A percentile compares a stretch with the other conserved stretches of the same genome.
These are phyloP conservation scores for Zaprionus ornatus DNA, from an alignment of 1,140 invertebrate genomes.

Conservation along the genomic window DNA sequence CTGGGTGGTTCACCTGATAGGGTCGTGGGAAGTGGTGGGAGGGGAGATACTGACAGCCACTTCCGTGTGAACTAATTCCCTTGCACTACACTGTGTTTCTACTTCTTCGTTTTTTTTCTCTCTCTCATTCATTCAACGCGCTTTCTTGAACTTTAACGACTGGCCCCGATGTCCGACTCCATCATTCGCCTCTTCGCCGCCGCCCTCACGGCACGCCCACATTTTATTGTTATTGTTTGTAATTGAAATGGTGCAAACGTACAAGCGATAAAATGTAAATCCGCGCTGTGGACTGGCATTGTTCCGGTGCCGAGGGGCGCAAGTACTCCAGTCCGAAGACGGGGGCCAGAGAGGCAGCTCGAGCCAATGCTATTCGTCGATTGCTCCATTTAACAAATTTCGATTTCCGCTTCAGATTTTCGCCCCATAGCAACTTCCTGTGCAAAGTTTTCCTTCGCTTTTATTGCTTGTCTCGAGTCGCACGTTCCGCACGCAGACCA, in stretches of 20 bases:
- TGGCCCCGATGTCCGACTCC: conserved; percentile 4
- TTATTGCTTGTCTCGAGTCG: conserved; percentile 62
- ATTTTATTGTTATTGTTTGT: conserved; percentile 82
- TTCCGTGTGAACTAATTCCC: conserved; percentile 81
- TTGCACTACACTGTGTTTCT: conserved; percentile 60
- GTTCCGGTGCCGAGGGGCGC: not conserved
- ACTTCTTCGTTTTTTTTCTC: conserved; percentile 15
- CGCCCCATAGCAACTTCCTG: conserved; percentile 67
- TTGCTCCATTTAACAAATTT: conserved; percentile 83
- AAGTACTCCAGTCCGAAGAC: not conserved
- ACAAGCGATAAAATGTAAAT: conserved; percentile 82
- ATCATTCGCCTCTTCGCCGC: not conserved
- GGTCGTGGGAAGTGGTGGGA: not conserved
- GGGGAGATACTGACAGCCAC: conserved; percentile 47
- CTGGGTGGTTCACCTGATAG: not conserved
- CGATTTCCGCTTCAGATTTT: conserved; percentile 80
- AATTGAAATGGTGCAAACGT: conserved; percentile 82
- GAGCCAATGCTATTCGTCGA: conserved; percentile 63
- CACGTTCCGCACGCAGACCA: conserved; percentile 7
- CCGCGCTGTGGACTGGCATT: conserved; percentile 47
- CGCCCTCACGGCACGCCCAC: conserved; percentile 29
- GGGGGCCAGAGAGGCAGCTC: conserved; percentile 7
- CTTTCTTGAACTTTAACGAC: conserved; percentile 57
- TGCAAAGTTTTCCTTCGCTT: conserved; percentile 59
- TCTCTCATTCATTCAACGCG: conserved; percentile 37